phyloP scores from a whole-genome alignment of 64 coral and sea anemone species.

The Montipora foliosa region DNA sequence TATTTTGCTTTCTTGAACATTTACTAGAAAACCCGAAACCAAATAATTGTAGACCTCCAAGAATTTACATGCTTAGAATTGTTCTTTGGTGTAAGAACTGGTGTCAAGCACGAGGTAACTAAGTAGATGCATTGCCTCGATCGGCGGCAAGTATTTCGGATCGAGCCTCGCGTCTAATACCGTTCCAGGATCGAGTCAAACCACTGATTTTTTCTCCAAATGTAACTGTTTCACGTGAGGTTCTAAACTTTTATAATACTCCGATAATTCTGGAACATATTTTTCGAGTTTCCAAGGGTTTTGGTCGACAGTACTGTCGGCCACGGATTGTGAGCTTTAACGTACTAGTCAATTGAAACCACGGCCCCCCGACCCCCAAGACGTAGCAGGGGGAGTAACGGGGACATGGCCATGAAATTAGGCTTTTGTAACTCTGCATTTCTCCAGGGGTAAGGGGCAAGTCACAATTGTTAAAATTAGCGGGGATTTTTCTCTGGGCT shows the following conservation, averaged over 20 bases:
- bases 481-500: too few relatives aligned
- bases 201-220: conserved; percentile 56
- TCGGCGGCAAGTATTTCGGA: conserved; percentile 7
- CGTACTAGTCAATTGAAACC: too few relatives aligned
- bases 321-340: background rate
- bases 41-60: background rate
- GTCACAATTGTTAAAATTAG: too few relatives aligned
- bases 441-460: too few relatives aligned
- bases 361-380: too few relatives aligned
- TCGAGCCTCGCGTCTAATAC: background rate
- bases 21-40: too few relatives aligned
- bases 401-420: too few relatives aligned
- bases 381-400: too few relatives aligned
- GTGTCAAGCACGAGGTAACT: conserved; percentile 12
- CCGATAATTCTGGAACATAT: background rate
- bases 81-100: background rate
- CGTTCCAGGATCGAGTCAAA: conserved; percentile 26
- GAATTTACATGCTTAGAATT: background rate
- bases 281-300: background rate
- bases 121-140: conserved; percentile 28
- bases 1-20: too few relatives aligned
- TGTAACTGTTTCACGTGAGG: conserved; percentile 32
- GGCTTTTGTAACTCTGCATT: too few relatives aligned
- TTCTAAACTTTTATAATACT: too few relatives aligned
- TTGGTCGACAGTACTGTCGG: background rate